Conservation (phyloP, 1,140 invertebrate species). For the Macrosteles quadrilineatus region DNA sequence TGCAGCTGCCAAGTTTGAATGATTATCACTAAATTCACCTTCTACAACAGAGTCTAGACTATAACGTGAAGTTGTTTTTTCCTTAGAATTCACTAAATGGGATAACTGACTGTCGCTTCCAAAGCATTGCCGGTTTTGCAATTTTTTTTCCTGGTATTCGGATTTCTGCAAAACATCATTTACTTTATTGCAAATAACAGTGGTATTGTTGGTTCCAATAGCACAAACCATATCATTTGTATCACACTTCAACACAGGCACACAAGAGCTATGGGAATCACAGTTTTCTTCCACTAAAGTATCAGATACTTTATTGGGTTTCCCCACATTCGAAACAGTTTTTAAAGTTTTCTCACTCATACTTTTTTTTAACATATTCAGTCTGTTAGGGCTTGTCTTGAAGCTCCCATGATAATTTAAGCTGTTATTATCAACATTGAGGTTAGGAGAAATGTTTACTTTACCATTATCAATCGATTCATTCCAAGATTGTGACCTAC, state of each 20-base stretch:
- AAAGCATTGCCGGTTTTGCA: neutral
- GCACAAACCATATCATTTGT: neutral
- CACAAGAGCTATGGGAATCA: too few relatives aligned
- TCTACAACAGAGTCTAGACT: conserved; percentile 24
- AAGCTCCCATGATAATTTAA: conserved; percentile 49
- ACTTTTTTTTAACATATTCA: conserved; percentile 39
- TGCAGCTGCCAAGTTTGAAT: neutral
- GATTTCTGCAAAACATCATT: neutral
- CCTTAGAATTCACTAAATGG: neutral
- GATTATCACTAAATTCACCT: conserved; percentile 7
- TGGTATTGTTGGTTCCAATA: too few relatives aligned
- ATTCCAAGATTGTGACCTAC: too few relatives aligned
- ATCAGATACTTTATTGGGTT: too few relatives aligned
- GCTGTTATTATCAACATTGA: conserved; percentile 33
- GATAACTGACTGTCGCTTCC: conserved; percentile 10
- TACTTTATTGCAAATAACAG: neutral
- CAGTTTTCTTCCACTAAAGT: too few relatives aligned
- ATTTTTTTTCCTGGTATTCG: neutral
- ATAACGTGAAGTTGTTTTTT: conserved; percentile 20
- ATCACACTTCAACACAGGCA: too few relatives aligned
- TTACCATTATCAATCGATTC: too few relatives aligned
- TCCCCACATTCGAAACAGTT: neutral
- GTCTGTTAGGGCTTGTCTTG: conserved; percentile 46
- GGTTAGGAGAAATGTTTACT: too few relatives aligned
- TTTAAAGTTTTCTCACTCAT: conserved; percentile 29